Base-by-base conservation (phyloP, 2,113 vertebrate genomes). In the Podarcis cretensis region DNA sequence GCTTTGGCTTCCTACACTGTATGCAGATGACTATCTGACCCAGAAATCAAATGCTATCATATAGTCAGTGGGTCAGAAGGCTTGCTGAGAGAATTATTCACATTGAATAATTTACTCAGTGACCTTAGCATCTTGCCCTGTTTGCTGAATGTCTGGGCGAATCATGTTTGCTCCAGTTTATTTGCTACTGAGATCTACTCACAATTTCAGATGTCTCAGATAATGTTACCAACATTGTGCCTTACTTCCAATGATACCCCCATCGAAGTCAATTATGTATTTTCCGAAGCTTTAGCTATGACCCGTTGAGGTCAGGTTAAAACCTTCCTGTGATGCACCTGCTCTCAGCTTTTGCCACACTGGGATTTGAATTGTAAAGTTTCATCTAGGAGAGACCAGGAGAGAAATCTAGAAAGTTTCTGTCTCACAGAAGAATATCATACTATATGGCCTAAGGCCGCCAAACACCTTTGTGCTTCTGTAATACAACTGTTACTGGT, bases 21-120 rank as follows among this genome's bases (percentile, higher is more conserved):
- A 92, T 88, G 81, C 83, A 88, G 74, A 89, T 81, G 77, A 92
- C 74, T 90, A 79, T 90, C 86, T 94, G 93, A 95, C 92, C 93
- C 90, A 95, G 91, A 96, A 94, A 95, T 35, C 66, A 86, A 80
- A 89, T 71, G 81, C 78, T 69, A 13, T 84, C 37, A 63, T 73
- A 6, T 21, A 90, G 91, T 91, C 90, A 92, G 87, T 80, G 63
- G 92, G 92, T 92, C 85, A 92, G 83, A 90, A 82, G 77, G 80
- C 66, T 63, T 83, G 74, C 81, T 78, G 81, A 68, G 73, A 84
- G 81, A 78, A 84, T 65, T 48, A 91, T 66, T 74, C 88, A 88
- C 88, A 87, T 71, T 89, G 78, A n/a, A 43, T 73, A 83, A 92
- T 69, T 35, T 90, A 86, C 37, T 85, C 0, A 8, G 76, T 85